Evolutionary conservation across 1,140 invertebrate genomes (phyloP), one percentile per base, ranked within the genome.

Genomic region (Drosophila guanche): DNA sequence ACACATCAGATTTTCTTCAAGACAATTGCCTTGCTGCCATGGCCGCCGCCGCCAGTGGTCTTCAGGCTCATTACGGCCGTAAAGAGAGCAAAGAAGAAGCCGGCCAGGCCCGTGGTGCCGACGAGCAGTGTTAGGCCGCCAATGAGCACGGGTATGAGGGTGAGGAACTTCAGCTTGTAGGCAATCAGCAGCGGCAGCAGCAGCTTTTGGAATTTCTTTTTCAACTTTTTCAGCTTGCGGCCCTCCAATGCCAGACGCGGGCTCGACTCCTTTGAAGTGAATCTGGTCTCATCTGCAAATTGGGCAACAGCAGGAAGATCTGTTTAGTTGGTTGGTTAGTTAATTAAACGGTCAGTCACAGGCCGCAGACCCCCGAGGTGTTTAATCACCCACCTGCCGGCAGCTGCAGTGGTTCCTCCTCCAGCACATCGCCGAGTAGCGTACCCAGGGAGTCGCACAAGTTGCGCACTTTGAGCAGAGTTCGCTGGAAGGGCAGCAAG

Each of bases 51-150:
- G 43, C 61, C 59, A 29, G 89, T 57, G 20, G 74, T 72, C 65
- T 94, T 93, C 45, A 94, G 76, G 63, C 92, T 93, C 93, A 94
- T 94, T 16, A 93, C 93, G 7, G 93, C 93, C 61, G 93, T 95
- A 79, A 97, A 97, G 2, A 97, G 91, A 1, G 96, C 95, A 90
- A 97, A 97, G 92, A 97, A 97, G 92, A 97, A 97, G 63, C 96
- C 96, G 12, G 95, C 96, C 37, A 97, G 91, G 5, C 95, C 94
- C 4, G 96, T 96, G 2, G 95, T 95, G 48, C 95, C 95, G 1
- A 95, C 94, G 20, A 97, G 90, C 6, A 97, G 92, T 1, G 96
- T 92, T 23, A 96, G 86, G 8, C 95, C 95, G 20, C 95, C 95
- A 71, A 96, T 93, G 75, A 97, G 90, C 0, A 96, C 92, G 2